Evolutionary conservation across 1,140 invertebrate species (phyloP), one percentile per base, ranked within the genome.

Genomic region (Oryctes rhinoceros): DNA sequence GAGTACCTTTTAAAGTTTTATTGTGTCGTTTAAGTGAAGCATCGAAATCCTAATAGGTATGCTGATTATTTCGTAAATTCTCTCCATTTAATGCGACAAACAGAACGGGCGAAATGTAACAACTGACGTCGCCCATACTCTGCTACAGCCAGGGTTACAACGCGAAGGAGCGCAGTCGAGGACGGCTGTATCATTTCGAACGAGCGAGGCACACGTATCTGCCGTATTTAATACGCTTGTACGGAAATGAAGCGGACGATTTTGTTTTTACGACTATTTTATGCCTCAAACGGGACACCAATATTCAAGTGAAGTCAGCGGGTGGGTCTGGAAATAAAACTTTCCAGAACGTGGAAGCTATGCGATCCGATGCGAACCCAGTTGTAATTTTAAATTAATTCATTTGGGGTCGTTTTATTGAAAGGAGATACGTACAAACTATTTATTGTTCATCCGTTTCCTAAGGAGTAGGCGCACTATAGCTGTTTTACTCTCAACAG

Each of bases 1-100:
- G 20, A 71, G 20, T 71, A 24, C 20, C 65, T 71, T 71, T 71
- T 71, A 71, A 71, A 71, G 65, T 71, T 71, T 71, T 71, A 71
- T 71, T 71, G 35, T 71, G 24, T 15, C 35, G 35, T 71, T 71
- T 24, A 24, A 15, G 6, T 71, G 24, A 37, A 37, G 65, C 65
- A 71, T 24, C 35, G 65, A 71, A 71, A 71, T 71, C 65, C 65
- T 71, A 71, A 71, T 71, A 71, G 65, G 65, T 71, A 71, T 71
- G 65, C 65, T 71, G 65, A 71, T 71, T 71, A 71, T 71, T 71
- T 71, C 20, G 65, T 30, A 71, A 71, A 71, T 71, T 71, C 65
- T 71, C 65, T 37, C 24, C 65, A 71, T 71, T 71, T 71, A 71
- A 71, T 71, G 24, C 65, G 65, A 9, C 1, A 24, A 71, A 15